Conservation (phyloP, 2,888 invertebrate genomes). For the Poecilobothrus nobilitatus region DNA sequence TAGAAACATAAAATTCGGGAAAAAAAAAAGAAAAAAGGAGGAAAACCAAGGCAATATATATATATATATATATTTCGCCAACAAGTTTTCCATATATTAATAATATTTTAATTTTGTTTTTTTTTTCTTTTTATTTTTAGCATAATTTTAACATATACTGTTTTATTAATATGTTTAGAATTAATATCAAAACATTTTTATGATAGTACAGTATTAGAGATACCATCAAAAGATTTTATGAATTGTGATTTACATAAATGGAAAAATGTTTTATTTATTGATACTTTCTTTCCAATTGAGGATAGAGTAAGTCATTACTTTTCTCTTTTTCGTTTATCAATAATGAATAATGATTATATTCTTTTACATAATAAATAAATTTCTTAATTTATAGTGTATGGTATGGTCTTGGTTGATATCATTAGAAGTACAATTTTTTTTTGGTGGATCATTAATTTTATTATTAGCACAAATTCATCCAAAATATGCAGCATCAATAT, state of each 20-base stretch:
- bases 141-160: conserved; percentile 53
- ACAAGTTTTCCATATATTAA: too few relatives aligned
- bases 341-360: too few relatives aligned
- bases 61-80: too few relatives aligned
- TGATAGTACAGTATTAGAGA: conserved; percentile 45
- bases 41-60: too few relatives aligned
- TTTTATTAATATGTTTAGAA: conserved; percentile 48
- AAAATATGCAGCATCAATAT: conserved; percentile 36
- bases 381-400: conserved; percentile 55
- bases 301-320: conserved; percentile 48
- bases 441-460: conserved; percentile 56
- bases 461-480: conserved; percentile 49
- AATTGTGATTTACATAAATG: conserved; percentile 56
- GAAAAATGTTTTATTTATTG: conserved; percentile 55
- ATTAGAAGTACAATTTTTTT: conserved; percentile 67
- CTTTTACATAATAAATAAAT: too few relatives aligned
- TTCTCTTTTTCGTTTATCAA: background rate
- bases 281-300: conserved; percentile 50
- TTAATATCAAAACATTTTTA: conserved; percentile 45
- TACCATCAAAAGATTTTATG: conserved; percentile 49
- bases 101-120: too few relatives aligned
- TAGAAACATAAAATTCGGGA: too few relatives aligned
- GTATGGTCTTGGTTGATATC: conserved; percentile 73
- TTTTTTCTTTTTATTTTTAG: conserved; percentile 33
- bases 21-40: too few relatives aligned